Base-by-base conservation (phyloP, 2,888 invertebrate genomes). In the Saturnia japonica region DNA sequence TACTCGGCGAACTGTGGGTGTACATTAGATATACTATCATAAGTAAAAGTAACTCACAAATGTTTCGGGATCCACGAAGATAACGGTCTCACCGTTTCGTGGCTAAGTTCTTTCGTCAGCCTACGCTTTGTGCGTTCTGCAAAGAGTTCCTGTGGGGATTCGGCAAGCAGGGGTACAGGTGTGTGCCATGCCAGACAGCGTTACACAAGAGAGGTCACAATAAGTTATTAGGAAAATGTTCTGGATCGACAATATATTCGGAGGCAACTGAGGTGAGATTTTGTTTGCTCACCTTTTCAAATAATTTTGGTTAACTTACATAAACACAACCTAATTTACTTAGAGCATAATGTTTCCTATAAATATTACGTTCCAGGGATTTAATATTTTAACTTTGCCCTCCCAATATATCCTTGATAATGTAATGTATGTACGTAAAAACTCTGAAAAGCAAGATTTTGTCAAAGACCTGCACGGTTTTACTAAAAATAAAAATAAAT, bases 71-170 rank as follows among this genome's bases (percentile, higher is more conserved):
- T 99, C 70, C 99, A 99, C 89, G 97, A 98, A 87, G 97, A 98
- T 75, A 97, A 97, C 85, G 99, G 99, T 9, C n/a, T n/a, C 99
- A 99, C 91, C 96, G 97, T 75, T 98, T 99, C 90, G 97, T 99
- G 73, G 99, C 99, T 72, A 99, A 98, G 87, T 99, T 99, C 94
- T 99, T 99, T 94, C 95, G 99, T 12, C 98, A 99, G 89, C 99
- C 99, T 40, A 99, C 99, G 11, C 99, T 99, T 93, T 99, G 99
- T 89, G 98, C 98, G 19, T 98, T 99, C 89, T 99, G 99, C 92
- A 98, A 98, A 88, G 98, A 99, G 80, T 99, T 99, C 89, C 95
- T 99, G 68, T 99, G 99, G 99, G 99, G 99, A 69, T 99, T 99
- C 88, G 99, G 99, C 77, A 99, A 99, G 91, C 99, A 99, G 92